Conservation (phyloP, 2,113 vertebrate species). For the Abramis brama region DNA sequence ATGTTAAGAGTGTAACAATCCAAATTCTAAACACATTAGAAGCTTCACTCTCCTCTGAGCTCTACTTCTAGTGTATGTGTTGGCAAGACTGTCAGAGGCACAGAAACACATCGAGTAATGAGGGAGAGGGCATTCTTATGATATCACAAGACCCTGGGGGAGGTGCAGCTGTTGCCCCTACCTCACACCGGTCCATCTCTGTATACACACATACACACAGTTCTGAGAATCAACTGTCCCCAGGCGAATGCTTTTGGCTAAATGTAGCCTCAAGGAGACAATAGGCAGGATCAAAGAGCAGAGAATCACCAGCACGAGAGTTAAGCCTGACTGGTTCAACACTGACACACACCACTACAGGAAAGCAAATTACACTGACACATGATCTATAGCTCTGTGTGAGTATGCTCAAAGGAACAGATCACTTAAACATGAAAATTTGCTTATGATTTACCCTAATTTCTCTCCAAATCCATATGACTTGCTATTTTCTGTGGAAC, state of each 20-base stretch:
- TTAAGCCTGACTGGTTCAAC: conserved; percentile 31
- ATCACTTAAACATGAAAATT: neutral
- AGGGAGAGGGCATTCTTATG: conserved; percentile 46
- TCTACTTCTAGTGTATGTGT: neutral
- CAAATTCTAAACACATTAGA: conserved; percentile 14
- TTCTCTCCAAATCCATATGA: neutral
- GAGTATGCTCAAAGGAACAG: neutral
- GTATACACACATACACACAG: conserved; percentile 19
- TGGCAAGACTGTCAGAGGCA: neutral
- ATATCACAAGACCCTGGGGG: conserved; percentile 52
- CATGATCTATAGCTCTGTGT: conserved; percentile 6
- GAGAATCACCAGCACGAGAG: neutral
- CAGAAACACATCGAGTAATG: conserved; percentile 1
- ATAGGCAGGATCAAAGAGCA: conserved; percentile 59
- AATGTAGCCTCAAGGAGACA: conserved; percentile 66
- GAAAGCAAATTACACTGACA: conserved; percentile 39
- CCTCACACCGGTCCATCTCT: conserved; percentile 34
- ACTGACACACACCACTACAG: conserved; percentile 23
- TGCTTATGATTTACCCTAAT: neutral
- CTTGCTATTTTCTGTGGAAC: neutral
- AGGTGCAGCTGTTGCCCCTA: conserved; percentile 68
- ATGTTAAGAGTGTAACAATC: neutral
- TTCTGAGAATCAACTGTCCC: conserved; percentile 67
- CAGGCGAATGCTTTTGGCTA: conserved; percentile 48
- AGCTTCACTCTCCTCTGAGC: neutral